Evolutionary conservation across 1,140 invertebrate species (phyloP), one percentile per base, ranked within the genome.

Genomic region (Brachionus rubens): DNA sequence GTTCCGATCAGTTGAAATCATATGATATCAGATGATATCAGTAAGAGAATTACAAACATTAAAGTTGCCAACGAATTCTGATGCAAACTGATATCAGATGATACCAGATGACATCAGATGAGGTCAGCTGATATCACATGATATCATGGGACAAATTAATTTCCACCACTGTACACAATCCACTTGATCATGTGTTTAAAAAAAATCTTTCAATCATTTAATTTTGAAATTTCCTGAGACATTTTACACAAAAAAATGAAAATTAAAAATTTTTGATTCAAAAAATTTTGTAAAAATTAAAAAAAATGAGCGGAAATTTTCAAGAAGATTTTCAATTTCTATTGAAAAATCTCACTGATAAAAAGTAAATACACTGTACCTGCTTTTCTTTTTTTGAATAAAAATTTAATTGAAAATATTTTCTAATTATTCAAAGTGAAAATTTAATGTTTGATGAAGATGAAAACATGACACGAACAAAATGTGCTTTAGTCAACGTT

Each of bases 261-360:
- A 12, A 26, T 41, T 5, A 26, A 26, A 43, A 43, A 43, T 40
- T 21, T 41, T 65, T 24, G 12, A 59, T 59, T 16, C 19, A 59
- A 33, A 59, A 36, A 33, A 59, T 33, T 59, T 59, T 36, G 33
- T 12, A 1, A 59, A 9, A 7, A 36, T n/a, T n/a, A 59, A 59
- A 33, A 19, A 36, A 59, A 59, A 65, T 65, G 59, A 65, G 59
- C 43, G 59, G 40, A 43, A 72, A 72, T 72, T 72, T 72, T 54
- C 68, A 72, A 41, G 68, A 72, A 72, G 68, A 72, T 72, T 72
- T 72, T 50, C 43, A 72, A 28, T 72, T 72, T 30, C 46, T 72
- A n/a, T 26, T 72, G 19, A 72, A 72, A 21, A 72, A 72, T 50
- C 30, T 72, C 19, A 72, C 33, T 40, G 68, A 72, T 16, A 72